Evolutionary conservation across 2,888 invertebrate genomes (phyloP).

Genomic region (Endotricha flammealis): DNA sequence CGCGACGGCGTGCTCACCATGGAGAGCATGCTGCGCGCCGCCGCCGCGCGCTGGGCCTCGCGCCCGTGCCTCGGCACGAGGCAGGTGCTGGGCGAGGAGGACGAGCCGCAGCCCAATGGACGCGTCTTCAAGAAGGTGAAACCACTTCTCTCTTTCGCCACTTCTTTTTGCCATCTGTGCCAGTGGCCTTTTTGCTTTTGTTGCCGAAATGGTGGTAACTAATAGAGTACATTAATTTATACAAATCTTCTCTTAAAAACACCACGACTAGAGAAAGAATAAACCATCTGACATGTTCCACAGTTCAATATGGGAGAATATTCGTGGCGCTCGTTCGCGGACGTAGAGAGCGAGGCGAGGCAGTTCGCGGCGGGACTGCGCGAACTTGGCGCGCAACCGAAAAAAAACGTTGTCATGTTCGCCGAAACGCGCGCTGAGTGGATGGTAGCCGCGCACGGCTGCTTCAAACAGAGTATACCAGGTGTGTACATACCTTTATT

Average conservation of each 20-base stretch:
- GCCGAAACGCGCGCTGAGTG: constrained; percentile 99
- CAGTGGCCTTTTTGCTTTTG: too few species aligned
- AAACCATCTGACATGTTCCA: too few species aligned
- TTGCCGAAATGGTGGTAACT: too few species aligned
- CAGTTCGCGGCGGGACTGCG: constrained; percentile 91
- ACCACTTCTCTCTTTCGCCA: neutral
- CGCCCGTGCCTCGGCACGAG: constrained; percentile 93
- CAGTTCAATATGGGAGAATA: constrained; percentile 96
- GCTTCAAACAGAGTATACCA: constrained; percentile 95
- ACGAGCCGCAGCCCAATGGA: constrained; percentile 96
- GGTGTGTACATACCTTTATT: constrained; percentile 58
- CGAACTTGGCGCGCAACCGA: constrained; percentile 85
- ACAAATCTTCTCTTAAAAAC: too few species aligned
- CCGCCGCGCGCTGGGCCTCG: constrained; percentile 84
- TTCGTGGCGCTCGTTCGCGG: constrained; percentile 90
- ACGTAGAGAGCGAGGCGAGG: constrained; percentile 86
- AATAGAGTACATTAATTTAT: too few species aligned
- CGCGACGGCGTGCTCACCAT: constrained; percentile 88
- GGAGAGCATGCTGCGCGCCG: constrained; percentile 89
- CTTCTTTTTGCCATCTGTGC: too few species aligned
- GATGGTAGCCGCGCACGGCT: constrained; percentile 97
- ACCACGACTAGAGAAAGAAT: too few species aligned
- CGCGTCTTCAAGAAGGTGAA: constrained; percentile 94
- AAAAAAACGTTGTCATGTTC: constrained; percentile 92
- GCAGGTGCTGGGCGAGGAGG: constrained; percentile 93